Conservation (phyloP, 2,113 vertebrate genomes). For the Psittacus erithacus region DNA sequence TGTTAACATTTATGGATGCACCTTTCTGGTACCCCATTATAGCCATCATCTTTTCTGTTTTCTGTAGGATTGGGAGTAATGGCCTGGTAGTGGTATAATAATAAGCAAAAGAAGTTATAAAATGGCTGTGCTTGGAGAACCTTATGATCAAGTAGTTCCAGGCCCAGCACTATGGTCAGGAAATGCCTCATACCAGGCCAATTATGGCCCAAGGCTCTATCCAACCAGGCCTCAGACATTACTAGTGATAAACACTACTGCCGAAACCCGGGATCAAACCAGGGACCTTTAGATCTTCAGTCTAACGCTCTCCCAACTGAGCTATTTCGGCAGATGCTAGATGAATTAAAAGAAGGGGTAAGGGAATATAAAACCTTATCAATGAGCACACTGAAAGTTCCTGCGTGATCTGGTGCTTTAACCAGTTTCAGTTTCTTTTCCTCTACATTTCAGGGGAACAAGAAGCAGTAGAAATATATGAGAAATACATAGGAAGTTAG, state of each 20-base stretch:
- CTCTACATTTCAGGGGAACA: neutral
- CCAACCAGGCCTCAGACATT: no score
- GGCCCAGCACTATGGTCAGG: neutral
- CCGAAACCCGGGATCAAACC: constrained; percentile 97
- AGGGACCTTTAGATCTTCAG: constrained; percentile 98
- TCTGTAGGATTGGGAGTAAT: neutral
- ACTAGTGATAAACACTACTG: constrained; percentile 22
- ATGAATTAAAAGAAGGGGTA: rapidly evolving
- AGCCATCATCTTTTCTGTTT: neutral
- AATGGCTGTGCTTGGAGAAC: neutral
- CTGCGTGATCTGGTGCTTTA: neutral
- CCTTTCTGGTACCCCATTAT: rapidly evolving
- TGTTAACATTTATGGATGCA: neutral
- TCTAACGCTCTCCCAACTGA: constrained; percentile 88
- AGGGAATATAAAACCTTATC: neutral
- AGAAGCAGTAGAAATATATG: neutral
- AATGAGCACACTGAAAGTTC: neutral
- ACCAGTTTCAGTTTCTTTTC: neutral
- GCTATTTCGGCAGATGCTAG: constrained; percentile 75
- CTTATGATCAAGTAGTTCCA: rapidly evolving
- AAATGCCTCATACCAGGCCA: rapidly evolving
- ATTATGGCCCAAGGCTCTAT: neutral
- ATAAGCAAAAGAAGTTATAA: neutral
- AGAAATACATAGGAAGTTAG: neutral
- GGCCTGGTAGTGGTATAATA: neutral